Evolutionary conservation across 2,113 vertebrate species (phyloP), one percentile per base, ranked within the genome.

Genomic region (Phycodurus eques): DNA sequence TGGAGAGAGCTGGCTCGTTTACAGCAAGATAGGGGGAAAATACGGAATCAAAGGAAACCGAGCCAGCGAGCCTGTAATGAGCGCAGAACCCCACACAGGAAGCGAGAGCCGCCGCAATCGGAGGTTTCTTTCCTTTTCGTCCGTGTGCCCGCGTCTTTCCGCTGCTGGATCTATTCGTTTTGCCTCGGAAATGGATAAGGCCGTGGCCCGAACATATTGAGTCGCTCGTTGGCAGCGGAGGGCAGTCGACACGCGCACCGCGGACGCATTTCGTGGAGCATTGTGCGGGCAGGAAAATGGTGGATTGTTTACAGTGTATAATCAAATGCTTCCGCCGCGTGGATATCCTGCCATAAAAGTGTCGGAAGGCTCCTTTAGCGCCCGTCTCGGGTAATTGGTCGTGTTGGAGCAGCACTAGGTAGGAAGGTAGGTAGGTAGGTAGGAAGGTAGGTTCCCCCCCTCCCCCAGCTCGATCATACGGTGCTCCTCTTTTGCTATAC

Each of bases 181-280:
- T 62, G 76, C 87, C 71, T 59, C 73, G 76, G 76, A 75, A 83
- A 64, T 67, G 92, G 91, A 91, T 82, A 82, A 88, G 89, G 91
- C 88, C 90, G 89, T 91, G 91, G 92, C 87, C 87, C 83, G 78
- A 73, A 80, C 91, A 68, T 75, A 88, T 78, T 93, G 89, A 94
- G 77, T 83, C 83, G 92, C 91, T 85, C 70, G 59, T 56, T 67
- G 67, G 73, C 49, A 42, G 43, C 35, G 69, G 64, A 53, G 80
- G 68, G 76, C 78, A 77, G 79, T 74, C 54, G 77, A 79, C 77
- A 78, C 82, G 83, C 81, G 70, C 82, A 79, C 82, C 77, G 85
- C 67, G 87, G 85, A 88, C 84, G 84, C 83, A 69, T 65, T 89
- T 87, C 86, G 72, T 60, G 83, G 84, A 82, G 69, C 81, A 83